Evolutionary conservation across 1,140 invertebrate species (phyloP).

Genomic region (Lasioglossum baleicum): DNA sequence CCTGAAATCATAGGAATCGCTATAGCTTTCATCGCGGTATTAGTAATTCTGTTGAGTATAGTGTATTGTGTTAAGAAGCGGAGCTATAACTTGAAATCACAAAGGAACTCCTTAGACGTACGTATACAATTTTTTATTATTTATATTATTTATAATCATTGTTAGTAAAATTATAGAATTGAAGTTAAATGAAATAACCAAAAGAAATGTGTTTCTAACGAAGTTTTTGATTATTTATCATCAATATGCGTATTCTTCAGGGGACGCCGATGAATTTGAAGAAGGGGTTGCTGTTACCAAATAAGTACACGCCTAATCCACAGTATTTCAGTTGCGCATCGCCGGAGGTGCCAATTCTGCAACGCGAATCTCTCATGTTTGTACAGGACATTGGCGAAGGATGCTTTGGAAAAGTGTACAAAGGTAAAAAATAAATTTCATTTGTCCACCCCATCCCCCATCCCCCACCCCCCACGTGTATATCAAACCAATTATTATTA

Average conservation of each 20-base stretch:
- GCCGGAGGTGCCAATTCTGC: conserved; percentile 82
- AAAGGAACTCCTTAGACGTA: conserved; percentile 57
- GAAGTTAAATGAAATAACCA: too few relatives aligned
- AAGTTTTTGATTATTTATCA: too few relatives aligned
- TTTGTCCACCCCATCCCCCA: neutral
- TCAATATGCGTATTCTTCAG: conserved; percentile 55
- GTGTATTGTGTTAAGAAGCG: conserved; percentile 67
- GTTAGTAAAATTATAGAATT: too few relatives aligned
- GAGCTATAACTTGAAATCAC: conserved; percentile 60
- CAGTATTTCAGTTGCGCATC: conserved; percentile 84
- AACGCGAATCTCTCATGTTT: conserved; percentile 84
- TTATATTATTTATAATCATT: neutral
- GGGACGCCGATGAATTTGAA: conserved; percentile 81
- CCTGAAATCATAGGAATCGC: conserved; percentile 73
- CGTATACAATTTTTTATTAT: conserved; percentile 12
- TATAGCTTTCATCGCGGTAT: conserved; percentile 67
- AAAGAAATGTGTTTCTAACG: too few relatives aligned
- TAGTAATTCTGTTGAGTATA: conserved; percentile 66
- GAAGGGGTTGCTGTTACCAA: conserved; percentile 83
- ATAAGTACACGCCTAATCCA: conserved; percentile 88
- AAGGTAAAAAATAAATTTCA: conserved; percentile 82
- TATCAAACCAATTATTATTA: too few relatives aligned
- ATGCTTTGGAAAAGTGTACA: conserved; percentile 95
- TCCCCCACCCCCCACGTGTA: neutral
- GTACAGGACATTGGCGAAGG: conserved; percentile 92